A percentile compares a stretch with the other conserved stretches of the same genome.
These are phyloP conservation scores for Drosophila paranaensis DNA, from an alignment of 2,888 invertebrate species.

Conservation along the genomic window DNA sequence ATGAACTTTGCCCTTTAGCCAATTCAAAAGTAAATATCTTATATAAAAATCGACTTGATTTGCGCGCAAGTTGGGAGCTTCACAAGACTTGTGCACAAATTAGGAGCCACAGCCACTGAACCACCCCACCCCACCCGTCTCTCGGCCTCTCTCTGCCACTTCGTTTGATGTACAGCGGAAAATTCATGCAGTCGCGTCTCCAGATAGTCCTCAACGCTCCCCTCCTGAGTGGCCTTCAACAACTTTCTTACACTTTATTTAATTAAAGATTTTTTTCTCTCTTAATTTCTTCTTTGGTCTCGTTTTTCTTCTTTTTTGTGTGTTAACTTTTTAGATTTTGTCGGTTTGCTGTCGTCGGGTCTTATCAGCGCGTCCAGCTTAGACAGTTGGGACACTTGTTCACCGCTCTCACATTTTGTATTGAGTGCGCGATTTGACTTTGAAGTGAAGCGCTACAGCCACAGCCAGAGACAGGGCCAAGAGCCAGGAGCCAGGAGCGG, in stretches of 20 bases:
- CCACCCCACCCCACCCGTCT: too few species aligned
- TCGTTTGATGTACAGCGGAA: conserved; percentile 45
- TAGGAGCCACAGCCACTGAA: conserved; percentile 26
- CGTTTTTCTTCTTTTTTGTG: conserved; percentile 5
- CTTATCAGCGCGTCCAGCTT: conserved; percentile 64
- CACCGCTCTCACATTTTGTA: conserved; percentile 58
- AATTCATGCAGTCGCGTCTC: conserved; percentile 37
- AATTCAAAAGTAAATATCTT: conserved; percentile 62
- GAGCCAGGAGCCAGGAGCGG: conserved; percentile 3
- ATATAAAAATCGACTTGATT: conserved; percentile 64
- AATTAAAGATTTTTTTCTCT: conserved; percentile 70
- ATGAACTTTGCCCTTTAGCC: conserved; percentile 57
- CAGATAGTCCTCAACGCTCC: conserved; percentile 4
- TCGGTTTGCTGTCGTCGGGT: conserved; percentile 53
- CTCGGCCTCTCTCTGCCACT: conserved; percentile 7
- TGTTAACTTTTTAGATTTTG: conserved; percentile 42
- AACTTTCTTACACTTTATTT: conserved; percentile 77
- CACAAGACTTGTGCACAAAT: conserved; percentile 41
- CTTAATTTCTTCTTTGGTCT: conserved; percentile 21
- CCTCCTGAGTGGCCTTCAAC: conserved; percentile 59
- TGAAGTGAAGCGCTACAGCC: conserved; percentile 63
- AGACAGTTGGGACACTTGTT: conserved; percentile 77
- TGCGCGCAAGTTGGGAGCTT: conserved; percentile 33
- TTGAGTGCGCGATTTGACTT: conserved; percentile 70
- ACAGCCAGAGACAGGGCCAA: too few species aligned